These are phyloP conservation scores for Oncorhynchus tshawytscha DNA, from an alignment of 2,113 vertebrate genomes.

Conservation along the genomic window DNA sequence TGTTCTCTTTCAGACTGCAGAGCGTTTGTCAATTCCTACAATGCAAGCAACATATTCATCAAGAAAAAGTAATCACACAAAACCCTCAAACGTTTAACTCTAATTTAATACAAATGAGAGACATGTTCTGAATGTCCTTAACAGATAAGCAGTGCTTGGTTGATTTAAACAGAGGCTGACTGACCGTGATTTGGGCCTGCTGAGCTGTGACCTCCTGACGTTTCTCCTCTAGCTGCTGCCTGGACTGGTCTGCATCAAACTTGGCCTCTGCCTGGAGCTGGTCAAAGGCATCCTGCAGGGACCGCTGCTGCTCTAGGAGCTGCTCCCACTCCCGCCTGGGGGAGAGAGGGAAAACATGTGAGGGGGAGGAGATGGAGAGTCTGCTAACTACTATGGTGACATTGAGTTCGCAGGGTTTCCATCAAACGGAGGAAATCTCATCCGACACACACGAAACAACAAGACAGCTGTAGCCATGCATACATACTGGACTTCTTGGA, in stretches of 20 bases:
- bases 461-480: background rate
- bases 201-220: slow-evolving; percentile 71
- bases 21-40: slow-evolving; percentile 72
- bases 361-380: too few relatives aligned
- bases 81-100: too few relatives aligned
- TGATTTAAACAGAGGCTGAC: background rate
- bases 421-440: slow-evolving; percentile 73
- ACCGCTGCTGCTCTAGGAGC: slow-evolving; percentile 75
- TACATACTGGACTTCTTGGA: slow-evolving; percentile 86
- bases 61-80: background rate
- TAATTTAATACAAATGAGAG: background rate
- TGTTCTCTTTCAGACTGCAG: slow-evolving; percentile 80
- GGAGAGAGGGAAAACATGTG: background rate
- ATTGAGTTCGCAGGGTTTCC: slow-evolving; percentile 80
- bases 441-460: background rate
- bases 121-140: background rate
- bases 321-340: slow-evolving; percentile 77
- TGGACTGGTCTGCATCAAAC: slow-evolving; percentile 78
- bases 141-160: background rate
- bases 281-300: slow-evolving; percentile 80
- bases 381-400: slow-evolving; percentile 18
- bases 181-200: slow-evolving; percentile 75
- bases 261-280: slow-evolving; percentile 79
- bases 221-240: slow-evolving; percentile 69
- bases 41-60: slow-evolving; percentile 22